These are phyloP conservation scores for Ceratina calcarata DNA, from an alignment of 1,140 invertebrate genomes.

Conservation along the genomic window DNA sequence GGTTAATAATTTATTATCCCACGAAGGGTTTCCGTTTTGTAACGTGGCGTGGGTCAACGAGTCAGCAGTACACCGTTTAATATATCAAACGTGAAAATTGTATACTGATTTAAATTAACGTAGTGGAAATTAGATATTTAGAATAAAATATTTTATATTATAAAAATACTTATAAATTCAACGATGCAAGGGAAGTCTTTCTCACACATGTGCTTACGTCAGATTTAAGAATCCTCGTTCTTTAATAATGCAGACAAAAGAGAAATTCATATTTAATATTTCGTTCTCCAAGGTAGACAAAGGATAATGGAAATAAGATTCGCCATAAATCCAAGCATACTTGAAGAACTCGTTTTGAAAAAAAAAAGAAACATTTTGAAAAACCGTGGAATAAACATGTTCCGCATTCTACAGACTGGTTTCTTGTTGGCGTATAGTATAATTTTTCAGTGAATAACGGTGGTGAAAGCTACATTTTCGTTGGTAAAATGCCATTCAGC, in stretches of 20 bases:
- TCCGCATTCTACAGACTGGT: background rate
- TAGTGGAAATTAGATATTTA: too few species aligned
- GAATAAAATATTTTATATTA: too few species aligned
- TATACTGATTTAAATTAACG: background rate
- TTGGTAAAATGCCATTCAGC: background rate
- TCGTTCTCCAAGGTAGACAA: too few species aligned
- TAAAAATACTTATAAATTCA: too few species aligned
- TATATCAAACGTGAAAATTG: slow-evolving; percentile 6
- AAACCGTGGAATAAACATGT: background rate
- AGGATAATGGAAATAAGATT: too few species aligned
- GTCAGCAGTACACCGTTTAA: slow-evolving; percentile 35
- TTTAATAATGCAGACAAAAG: too few species aligned
- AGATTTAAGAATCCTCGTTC: too few species aligned
- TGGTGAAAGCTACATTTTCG: slow-evolving; percentile 2
- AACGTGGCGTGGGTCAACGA: slow-evolving; percentile 1
- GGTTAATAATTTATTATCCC: slow-evolving; percentile 38
- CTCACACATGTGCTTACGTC: too few species aligned
- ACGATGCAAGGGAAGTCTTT: too few species aligned
- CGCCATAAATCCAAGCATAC: too few species aligned
- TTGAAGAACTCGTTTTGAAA: background rate
- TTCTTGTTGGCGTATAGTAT: background rate
- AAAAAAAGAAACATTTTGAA: background rate
- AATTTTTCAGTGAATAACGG: background rate
- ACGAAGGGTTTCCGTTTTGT: background rate
- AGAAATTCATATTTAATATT: too few species aligned